Base-by-base conservation (phyloP, 1,140 invertebrate genomes). In the Drosophila jambulina region DNA sequence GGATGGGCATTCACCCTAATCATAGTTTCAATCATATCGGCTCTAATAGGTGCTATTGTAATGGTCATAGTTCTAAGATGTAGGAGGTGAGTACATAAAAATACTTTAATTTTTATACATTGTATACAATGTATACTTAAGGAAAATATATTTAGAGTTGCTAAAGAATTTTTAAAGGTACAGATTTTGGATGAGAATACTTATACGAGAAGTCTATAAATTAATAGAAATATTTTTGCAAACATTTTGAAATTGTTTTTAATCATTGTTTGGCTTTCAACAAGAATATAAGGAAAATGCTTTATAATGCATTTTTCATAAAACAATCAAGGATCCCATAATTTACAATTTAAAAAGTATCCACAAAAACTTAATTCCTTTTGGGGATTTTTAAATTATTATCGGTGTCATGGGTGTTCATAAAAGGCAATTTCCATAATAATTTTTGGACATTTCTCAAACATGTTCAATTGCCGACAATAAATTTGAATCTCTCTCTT, bases 21-120 rank as follows among this genome's bases (percentile, higher is more conserved):
- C 48, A 94, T 94, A 91, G 94, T 94, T 75, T 94, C 94, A 80
- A 92, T 94, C 82, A 93, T 93, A 91, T 94, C 94, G 61, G 94
- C 93, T 82, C 82, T 94, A 64, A 93, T 94, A 91, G 94, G 94
- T 80, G 94, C 94, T 87, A 93, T 94, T 82, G 82, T 94, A 79
- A 94, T 94, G 94, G 93, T 94, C 87, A 93, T 93, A 93, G 93
- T 93, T 78, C 91, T 94, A 84, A 94, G 94, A 84, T 94, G 94
- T 92, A 94, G 93, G 93, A 93, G 94, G 93, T 94, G 78, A 91
- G 92, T 92, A 17, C 19, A 60, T 13, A 2, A n/a, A 15, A 29
- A 4, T 10, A 9, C 17, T 5, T 21, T 32, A 13, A 4, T 19
- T 10, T 32, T 8, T 29, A 6, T 29, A 27, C 10, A 27, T 2